Evolutionary conservation across 2,888 invertebrate species (phyloP).

Genomic region (Idaea straminata): DNA sequence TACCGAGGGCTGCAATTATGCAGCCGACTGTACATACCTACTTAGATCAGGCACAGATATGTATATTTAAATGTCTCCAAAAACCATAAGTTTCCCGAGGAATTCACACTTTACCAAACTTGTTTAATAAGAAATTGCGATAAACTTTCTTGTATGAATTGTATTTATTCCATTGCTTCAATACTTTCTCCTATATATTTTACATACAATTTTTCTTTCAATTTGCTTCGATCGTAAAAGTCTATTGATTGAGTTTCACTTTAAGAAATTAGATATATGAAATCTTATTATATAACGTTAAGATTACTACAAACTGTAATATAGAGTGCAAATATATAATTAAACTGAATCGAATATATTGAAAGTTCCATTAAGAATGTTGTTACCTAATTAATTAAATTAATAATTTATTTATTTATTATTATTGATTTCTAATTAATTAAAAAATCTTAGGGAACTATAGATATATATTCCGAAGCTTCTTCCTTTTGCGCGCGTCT

Average conservation of each 20-base stretch:
- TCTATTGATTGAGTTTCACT: background rate
- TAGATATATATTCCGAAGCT: background rate
- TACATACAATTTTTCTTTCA: background rate
- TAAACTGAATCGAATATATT: background rate
- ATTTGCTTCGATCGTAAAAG: background rate
- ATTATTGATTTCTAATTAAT: background rate
- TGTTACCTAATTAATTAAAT: too few relatives aligned
- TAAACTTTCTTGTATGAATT: conserved; percentile 20
- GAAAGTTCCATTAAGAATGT: background rate
- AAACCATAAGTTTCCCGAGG: too few relatives aligned
- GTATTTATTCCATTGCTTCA: conserved; percentile 16
- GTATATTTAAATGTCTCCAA: too few relatives aligned
- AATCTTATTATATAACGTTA: background rate
- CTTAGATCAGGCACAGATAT: too few relatives aligned
- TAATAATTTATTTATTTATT: background rate
- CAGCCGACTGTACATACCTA: too few relatives aligned
- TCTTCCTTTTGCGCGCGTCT: too few relatives aligned
- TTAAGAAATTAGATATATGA: background rate
- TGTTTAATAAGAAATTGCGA: too few relatives aligned
- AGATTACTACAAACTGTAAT: background rate
- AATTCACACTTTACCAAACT: too few relatives aligned
- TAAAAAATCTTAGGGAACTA: background rate
- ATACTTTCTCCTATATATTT: conserved; percentile 17
- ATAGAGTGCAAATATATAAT: background rate
- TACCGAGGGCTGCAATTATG: too few relatives aligned